Conservation (phyloP, 2,888 invertebrate genomes). For the Acanthococcus lagerstroemiae region DNA sequence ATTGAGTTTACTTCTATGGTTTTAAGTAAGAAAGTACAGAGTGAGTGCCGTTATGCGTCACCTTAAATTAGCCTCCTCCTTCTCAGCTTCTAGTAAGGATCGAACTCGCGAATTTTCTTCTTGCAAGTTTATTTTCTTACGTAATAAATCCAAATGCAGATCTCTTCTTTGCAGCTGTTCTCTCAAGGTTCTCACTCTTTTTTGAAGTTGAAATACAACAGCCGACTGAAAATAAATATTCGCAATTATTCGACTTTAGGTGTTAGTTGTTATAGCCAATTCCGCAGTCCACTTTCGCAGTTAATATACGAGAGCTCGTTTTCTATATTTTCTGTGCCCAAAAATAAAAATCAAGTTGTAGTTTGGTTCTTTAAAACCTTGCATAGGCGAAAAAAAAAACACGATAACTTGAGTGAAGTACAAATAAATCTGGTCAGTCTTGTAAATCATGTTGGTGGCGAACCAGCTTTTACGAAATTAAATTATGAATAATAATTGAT, state of each 20-base stretch:
- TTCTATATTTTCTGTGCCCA: too few relatives aligned
- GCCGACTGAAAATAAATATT: conserved; percentile 51
- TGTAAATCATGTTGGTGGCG: too few relatives aligned
- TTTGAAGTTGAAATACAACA: conserved; percentile 80
- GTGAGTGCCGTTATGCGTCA: too few relatives aligned
- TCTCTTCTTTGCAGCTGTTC: conserved; percentile 88
- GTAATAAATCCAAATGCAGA: conserved; percentile 75
- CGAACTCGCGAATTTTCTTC: conserved; percentile 61
- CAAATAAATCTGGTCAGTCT: too few relatives aligned
- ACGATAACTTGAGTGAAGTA: too few relatives aligned
- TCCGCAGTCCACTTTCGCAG: background rate
- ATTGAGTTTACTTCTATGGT: too few relatives aligned
- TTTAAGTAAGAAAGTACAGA: too few relatives aligned
- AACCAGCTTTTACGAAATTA: too few relatives aligned
- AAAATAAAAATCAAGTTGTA: too few relatives aligned
- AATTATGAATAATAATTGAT: too few relatives aligned
- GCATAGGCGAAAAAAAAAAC: too few relatives aligned
- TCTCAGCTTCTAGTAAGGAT: conserved; percentile 48
- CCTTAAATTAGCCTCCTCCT: conserved; percentile 45
- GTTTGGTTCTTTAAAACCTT: too few relatives aligned
- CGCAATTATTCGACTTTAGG: background rate
- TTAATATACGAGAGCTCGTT: background rate
- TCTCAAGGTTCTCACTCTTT: conserved; percentile 70
- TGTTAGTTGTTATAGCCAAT: background rate
- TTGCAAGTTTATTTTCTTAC: conserved; percentile 75